Evolutionary conservation across 1,140 invertebrate species (phyloP).

Genomic region (Steinernema khuongi): DNA sequence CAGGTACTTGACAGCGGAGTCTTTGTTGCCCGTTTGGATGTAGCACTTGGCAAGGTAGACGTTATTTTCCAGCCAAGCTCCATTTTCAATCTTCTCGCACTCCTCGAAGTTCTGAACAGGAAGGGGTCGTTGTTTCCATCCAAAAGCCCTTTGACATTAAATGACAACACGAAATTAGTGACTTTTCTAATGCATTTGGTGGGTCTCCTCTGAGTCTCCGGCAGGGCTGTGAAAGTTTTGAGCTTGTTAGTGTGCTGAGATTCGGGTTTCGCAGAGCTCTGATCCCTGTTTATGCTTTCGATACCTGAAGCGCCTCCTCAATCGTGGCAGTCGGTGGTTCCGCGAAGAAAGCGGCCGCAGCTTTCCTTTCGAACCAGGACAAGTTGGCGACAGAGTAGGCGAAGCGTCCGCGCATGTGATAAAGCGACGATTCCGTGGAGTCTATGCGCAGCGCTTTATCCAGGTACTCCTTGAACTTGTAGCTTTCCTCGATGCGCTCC

Average conservation of each 20-base stretch:
- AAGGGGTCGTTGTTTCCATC: no score
- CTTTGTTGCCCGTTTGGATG: slow-evolving; percentile 47
- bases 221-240: no score
- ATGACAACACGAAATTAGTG: no score
- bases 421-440: slow-evolving; percentile 58
- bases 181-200: no score
- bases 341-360: slow-evolving; percentile 60
- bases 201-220: no score
- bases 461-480: slow-evolving; percentile 60
- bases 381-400: slow-evolving; percentile 57
- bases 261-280: no score
- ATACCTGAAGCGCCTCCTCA: slow-evolving; percentile 59
- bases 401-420: slow-evolving; percentile 60
- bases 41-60: slow-evolving; percentile 59
- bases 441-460: slow-evolving; percentile 60
- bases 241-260: no score
- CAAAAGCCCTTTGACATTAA: no score
- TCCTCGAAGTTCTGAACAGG: slow-evolving; percentile 59
- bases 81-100: slow-evolving; percentile 47
- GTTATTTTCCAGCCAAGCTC: slow-evolving; percentile 60
- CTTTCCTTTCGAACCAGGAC: slow-evolving; percentile 61
- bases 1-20: slow-evolving; percentile 50
- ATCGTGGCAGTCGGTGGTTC: slow-evolving; percentile 60
- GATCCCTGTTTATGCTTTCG: no score
- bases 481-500: slow-evolving; percentile 60